phyloP scores from a whole-genome alignment of 2,888 invertebrate genomes.

The Gymnocheta viridis region DNA sequence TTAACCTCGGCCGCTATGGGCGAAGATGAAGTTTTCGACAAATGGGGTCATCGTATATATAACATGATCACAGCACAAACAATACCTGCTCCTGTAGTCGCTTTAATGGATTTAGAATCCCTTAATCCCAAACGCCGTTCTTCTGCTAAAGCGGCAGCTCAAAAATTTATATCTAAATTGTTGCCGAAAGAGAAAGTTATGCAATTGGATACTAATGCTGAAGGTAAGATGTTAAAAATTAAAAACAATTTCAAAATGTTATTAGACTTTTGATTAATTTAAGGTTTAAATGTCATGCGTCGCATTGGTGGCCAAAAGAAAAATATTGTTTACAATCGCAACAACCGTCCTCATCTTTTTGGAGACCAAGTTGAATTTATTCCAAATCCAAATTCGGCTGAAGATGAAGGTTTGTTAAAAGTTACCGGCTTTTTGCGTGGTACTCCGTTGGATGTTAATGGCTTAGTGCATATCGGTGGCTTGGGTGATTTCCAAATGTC shows the following conservation, averaged over 20 bases:
- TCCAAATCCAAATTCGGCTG: conserved; percentile 80
- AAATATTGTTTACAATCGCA: conserved; percentile 87
- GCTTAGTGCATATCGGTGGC: conserved; percentile 94
- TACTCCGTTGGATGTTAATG: conserved; percentile 91
- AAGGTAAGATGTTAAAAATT: conserved; percentile 82
- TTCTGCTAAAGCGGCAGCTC: conserved; percentile 79
- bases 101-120: conserved; percentile 88
- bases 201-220: conserved; percentile 88
- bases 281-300: conserved; percentile 85
- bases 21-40: conserved; percentile 88
- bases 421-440: conserved; percentile 95
- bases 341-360: conserved; percentile 91
- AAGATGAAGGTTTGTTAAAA: conserved; percentile 86
- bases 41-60: conserved; percentile 90
- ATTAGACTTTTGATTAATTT: background rate
- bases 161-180: conserved; percentile 86
- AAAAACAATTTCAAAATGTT: background rate
- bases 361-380: conserved; percentile 90
- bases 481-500: conserved; percentile 96
- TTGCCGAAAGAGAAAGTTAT: conserved; percentile 92
- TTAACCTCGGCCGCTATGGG: conserved; percentile 87
- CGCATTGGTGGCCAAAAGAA: conserved; percentile 93
- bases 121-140: conserved; percentile 88
- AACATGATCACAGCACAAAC: conserved; percentile 91
- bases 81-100: conserved; percentile 89